Evolutionary conservation across 2,113 vertebrate species (phyloP), one percentile per base, ranked within the genome.

Genomic region (Aix galericulata): DNA sequence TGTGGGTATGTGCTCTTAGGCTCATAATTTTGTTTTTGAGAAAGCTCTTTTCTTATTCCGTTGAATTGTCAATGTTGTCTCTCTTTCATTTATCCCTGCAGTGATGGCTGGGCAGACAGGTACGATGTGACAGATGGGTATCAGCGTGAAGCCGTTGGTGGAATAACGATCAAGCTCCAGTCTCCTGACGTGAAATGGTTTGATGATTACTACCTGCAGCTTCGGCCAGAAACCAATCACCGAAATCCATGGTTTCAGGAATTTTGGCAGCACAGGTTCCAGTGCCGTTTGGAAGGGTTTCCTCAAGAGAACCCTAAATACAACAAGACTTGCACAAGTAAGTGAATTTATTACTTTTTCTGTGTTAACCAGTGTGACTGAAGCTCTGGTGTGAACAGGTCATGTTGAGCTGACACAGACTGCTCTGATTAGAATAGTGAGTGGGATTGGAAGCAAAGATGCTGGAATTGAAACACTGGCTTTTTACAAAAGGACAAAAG

Each of bases 111-210:
- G 99, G 99, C 99, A 12, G 99, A 99, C 97, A 98, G 99, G 59
- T 99, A 99, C 0, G 99, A 99, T 1, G 99, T 99, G 97, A 99
- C 99, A 71, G 99, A 99, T 2, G 99, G 99, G 4, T 99, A 98
- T 80, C 98, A 99, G 90, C 98, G 93, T 27, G 99, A 99, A 98
- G 99, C 99, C 8, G 98, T 98, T 0, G 99, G 99, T 15, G 99
- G 99, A 52, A 99, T 99, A 92, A 99, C 99, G 3, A 99, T 99
- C 97, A 99, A 99, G 95, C 99, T 99, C n/a, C 99, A 99, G 82
- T 99, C 99, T 42, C 98, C 99, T 0, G 99, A 99, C 1, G 99
- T 99, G 88, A 99, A 99, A 92, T 99, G 99, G 99, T 99, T 99
- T 80, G 99, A 99, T 90, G 99, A 99, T 63, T 99, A 99, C 97